phyloP scores from a whole-genome alignment of 2,113 vertebrate species.

The Melanostigma gelatinosum region DNA sequence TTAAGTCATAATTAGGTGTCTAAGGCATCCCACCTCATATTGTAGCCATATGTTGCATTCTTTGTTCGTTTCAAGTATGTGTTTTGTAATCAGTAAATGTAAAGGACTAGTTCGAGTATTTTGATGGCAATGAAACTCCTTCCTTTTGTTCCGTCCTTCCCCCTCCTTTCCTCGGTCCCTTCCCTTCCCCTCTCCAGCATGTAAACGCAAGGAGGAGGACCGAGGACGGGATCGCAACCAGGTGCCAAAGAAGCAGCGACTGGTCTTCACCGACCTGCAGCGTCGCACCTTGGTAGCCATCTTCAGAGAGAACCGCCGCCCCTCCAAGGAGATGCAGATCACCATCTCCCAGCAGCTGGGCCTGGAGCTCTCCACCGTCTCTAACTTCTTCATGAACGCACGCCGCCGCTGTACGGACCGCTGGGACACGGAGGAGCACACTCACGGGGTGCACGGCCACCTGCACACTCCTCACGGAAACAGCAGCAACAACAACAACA shows the following conservation, averaged over 20 bases:
- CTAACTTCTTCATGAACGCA: conserved; percentile 99
- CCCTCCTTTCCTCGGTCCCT: conserved; percentile 9
- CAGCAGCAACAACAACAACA: conserved; percentile 74
- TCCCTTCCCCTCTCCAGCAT: conserved; percentile 82
- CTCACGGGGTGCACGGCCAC: conserved; percentile 69
- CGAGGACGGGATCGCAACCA: conserved; percentile 94
- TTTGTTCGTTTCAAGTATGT: background rate
- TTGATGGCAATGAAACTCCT: background rate
- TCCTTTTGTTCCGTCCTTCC: background rate
- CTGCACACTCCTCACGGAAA: conserved; percentile 75
- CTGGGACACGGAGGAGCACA: conserved; percentile 85
- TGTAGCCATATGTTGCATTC: background rate
- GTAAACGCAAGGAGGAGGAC: conserved; percentile 98
- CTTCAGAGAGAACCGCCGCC: conserved; percentile 98
- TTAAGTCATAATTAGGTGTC: background rate
- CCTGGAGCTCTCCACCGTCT: conserved; percentile 97
- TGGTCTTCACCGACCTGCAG: conserved; percentile 99
- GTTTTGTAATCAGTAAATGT: background rate
- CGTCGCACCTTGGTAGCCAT: conserved; percentile 98
- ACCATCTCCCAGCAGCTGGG: conserved; percentile 99
- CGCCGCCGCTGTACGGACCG: conserved; percentile 95
- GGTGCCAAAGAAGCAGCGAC: conserved; percentile 97
- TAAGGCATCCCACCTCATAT: background rate
- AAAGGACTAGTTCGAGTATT: background rate
- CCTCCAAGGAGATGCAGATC: conserved; percentile 98